Base-by-base conservation (phyloP, 2,797 vertebrate species). In the Poecilia velifera region DNA sequence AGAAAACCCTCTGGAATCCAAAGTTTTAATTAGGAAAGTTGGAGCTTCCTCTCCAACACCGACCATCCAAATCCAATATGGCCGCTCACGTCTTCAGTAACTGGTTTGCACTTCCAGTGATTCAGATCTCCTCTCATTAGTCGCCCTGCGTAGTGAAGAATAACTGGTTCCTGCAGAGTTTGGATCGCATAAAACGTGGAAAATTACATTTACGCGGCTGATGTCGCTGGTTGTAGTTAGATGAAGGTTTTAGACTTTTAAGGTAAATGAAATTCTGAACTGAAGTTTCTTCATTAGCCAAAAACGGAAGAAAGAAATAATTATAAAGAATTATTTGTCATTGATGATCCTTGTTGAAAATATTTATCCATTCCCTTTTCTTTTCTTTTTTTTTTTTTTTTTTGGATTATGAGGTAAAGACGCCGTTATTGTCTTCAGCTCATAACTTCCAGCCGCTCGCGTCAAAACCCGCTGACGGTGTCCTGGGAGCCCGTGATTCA, bases 401-500 rank as follows among this genome's bases (percentile, higher is more conserved):
- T 76, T 57, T n/a, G 9, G 45, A 45, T 79, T 87, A 90, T 79
- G 14, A 79, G 70, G 76, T 41, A 91, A 81, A 82, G 64, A 43
- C 57, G 59, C 79, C 73, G 78, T 82, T 88, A 88, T 90, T 89
- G 87, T 90, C 90, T 86, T 76, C 84, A 82, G 77, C 84, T 84
- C 87, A 78, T 92, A 86, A 92, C 89, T 92, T 91, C 78, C 91
- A 90, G 87, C 80, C 85, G 62, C 86, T 91, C 10, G 68, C 92
- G 89, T 90, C 73, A 78, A 90, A 55, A 91, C 87, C 36, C 78
- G 71, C 71, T 68, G 76, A 70, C 75, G 45, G 81, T 59, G 66
- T 74, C 84, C 75, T 22, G 74, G 80, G 83, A 88, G 78, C 8
- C 87, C 85, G 88, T 90, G 89, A 92, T 92, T 93, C 90, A 91